Conservation (phyloP, 2,888 invertebrate species). For the Cepaea hortensis region DNA sequence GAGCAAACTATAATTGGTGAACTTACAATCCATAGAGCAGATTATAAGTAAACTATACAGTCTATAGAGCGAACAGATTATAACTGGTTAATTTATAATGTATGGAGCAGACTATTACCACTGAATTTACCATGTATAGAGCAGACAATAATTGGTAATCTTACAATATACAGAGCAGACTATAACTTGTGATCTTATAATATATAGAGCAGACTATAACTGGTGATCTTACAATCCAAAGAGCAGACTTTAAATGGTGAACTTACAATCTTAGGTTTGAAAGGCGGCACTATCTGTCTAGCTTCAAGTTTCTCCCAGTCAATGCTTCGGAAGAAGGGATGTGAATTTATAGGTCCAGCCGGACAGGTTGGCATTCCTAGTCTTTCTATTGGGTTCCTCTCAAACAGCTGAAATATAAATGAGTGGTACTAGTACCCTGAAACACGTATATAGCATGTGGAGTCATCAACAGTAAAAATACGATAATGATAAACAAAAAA, state of each 20-base stretch:
- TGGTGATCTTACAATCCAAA: too few species aligned
- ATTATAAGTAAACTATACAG: too few species aligned
- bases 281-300: conserved; percentile 92
- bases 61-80: too few species aligned
- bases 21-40: too few species aligned
- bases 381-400: conserved; percentile 92
- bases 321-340: conserved; percentile 91
- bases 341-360: conserved; percentile 91
- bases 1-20: too few species aligned
- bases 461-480: not conserved
- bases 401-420: conserved; percentile 83
- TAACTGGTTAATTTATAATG: too few species aligned
- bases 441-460: not conserved
- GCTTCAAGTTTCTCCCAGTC: conserved; percentile 93
- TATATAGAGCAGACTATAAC: not conserved
- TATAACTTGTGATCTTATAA: not conserved
- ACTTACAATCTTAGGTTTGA: conserved; percentile 93
- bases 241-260: not conserved
- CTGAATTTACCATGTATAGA: not conserved
- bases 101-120: too few species aligned
- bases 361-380: conserved; percentile 91
- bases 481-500: not conserved
- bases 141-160: not conserved
- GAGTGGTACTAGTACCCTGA: not conserved
- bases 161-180: not conserved